Percentiles rank a stretch among this genome's conserved stretches.
Evolutionary conservation across 1,140 invertebrate species (phyloP).

Genomic region (Tetraneura akinire): DNA sequence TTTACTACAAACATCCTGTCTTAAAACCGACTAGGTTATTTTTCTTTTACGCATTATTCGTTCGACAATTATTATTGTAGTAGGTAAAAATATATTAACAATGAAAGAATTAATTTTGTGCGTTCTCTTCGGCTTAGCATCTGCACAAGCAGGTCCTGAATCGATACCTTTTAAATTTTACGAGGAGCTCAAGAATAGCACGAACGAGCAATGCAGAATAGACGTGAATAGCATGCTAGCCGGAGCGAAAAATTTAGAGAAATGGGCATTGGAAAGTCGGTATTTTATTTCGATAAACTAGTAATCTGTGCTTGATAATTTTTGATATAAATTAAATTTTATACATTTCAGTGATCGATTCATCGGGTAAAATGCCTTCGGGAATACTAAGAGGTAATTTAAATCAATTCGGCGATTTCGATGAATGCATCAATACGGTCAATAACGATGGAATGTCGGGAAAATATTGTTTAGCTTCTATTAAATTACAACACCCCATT

Average conservation of each 20-base stretch:
- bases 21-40: neutral
- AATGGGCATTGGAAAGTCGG: conserved; percentile 38
- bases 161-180: conserved; percentile 41
- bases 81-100: neutral
- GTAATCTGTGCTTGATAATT: neutral
- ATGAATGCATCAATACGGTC: conserved; percentile 62
- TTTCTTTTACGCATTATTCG: neutral
- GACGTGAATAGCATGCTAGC: conserved; percentile 12
- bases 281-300: neutral
- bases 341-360: conserved; percentile 63
- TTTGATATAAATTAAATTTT: neutral
- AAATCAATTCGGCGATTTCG: conserved; percentile 67
- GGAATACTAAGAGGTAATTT: conserved; percentile 66
- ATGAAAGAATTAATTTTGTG: neutral
- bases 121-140: neutral
- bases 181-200: neutral
- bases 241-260: conserved; percentile 25
- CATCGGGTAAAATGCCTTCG: conserved; percentile 65
- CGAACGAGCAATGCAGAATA: neutral
- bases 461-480: conserved; percentile 64
- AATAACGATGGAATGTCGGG: conserved; percentile 60
- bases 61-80: no score
- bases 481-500: conserved; percentile 61
- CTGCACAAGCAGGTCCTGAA: neutral
- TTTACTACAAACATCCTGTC: neutral